Base-by-base conservation (phyloP, 2,888 invertebrate species). In the Sinotaia quadrata region DNA sequence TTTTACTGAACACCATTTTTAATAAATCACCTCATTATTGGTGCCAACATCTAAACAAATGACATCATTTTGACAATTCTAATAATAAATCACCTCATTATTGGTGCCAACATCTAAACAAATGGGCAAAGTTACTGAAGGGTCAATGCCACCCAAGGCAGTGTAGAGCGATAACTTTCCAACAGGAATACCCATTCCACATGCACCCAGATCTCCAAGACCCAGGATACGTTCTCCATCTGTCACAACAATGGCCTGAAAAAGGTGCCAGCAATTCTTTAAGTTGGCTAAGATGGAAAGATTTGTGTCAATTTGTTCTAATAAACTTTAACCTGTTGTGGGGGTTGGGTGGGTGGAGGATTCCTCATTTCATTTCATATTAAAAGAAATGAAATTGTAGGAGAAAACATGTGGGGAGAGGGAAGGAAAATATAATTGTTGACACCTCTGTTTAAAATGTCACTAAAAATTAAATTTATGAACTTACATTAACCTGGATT, bases 131-230 rank as follows among this genome's bases (percentile, higher is more conserved):
- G 96, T 96, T 88, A 97, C 95, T 78, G 94, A 93, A 0, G 98
- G 98, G 87, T 96, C 95, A 83, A 99, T 95, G 70, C 97, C 97
- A 21, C 96, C 98, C 69, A 98, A 90, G 0, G 97, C 98, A 3
- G 98, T 98, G 90, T 99, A 99, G 10, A 99, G 91, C 7, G 97
- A 92, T 77, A 99, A 90, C 90, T 99, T 99, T 75, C 98, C 98
- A 54, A 97, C 93, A 0, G 98, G 98, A 83, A 98, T 99, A 69
- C 98, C 98, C 97, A 98, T 98, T 18, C 98, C 98, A 86, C 95
- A 94, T 2, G 95, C 95, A 8, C 98, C 98, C 74, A 98, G 91
- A 89, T 99, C 98, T 0, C 98, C 98, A 67, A 99, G 90, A 7
- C 98, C 98, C 68, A 99, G 90, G 87, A 99, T 98, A 65, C 98